These are phyloP conservation scores for Morus bassanus DNA, from an alignment of 2,797 vertebrate species.

Conservation along the genomic window DNA sequence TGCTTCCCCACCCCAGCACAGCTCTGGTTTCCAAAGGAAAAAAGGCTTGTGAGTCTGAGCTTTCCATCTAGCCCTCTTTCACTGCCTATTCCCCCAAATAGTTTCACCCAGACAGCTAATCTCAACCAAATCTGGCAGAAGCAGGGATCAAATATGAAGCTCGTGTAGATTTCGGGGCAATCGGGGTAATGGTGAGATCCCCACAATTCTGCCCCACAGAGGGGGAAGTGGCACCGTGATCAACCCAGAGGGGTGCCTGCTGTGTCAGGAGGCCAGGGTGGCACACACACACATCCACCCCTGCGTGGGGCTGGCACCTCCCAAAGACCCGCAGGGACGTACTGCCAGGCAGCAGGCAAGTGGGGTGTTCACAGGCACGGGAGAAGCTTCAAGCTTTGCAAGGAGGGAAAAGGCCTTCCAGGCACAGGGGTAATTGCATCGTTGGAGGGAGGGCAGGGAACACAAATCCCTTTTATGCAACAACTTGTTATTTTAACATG, in stretches of 20 bases:
- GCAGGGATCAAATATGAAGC: background rate
- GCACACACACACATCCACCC: background rate
- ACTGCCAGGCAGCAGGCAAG: fast-evolving
- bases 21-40: background rate
- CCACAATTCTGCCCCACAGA: background rate
- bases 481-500: background rate
- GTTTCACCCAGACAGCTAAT: background rate
- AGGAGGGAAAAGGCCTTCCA: background rate
- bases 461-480: background rate
- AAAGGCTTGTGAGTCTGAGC: background rate
- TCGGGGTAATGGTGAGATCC: background rate
- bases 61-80: background rate
- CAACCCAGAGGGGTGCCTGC: fast-evolving
- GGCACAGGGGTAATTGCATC: background rate
- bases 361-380: background rate
- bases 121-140: background rate
- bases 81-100: background rate
- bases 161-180: background rate
- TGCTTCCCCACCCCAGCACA: background rate
- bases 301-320: background rate
- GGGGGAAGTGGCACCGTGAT: fast-evolving
- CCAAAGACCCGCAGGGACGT: fast-evolving
- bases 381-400: background rate
- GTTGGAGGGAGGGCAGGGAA: background rate
- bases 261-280: background rate